Conservation (phyloP, 2,113 vertebrate genomes). For the Entelurus aequoreus region DNA sequence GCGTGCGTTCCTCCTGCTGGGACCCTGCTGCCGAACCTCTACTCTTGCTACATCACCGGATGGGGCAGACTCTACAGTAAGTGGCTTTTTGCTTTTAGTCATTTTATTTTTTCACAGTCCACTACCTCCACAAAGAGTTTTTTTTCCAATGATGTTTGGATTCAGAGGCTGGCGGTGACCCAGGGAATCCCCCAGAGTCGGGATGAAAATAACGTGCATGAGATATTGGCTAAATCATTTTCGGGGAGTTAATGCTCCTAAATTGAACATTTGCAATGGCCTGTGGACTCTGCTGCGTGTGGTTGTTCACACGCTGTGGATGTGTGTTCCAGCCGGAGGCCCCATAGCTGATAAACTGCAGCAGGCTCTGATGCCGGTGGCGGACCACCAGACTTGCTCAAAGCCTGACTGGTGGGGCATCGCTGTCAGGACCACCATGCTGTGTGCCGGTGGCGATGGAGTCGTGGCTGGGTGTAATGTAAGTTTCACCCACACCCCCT, state of each 20-base stretch:
- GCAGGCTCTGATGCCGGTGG: slow-evolving; percentile 79
- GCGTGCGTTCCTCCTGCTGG: slow-evolving; percentile 67
- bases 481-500: slow-evolving; percentile 32
- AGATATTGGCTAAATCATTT: slow-evolving; percentile 23
- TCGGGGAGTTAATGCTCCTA: slow-evolving; percentile 27
- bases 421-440: slow-evolving; percentile 65
- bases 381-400: slow-evolving; percentile 73
- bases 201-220: slow-evolving; percentile 29
- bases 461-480: slow-evolving; percentile 76
- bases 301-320: slow-evolving; percentile 39
- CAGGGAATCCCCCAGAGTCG: slow-evolving; percentile 16
- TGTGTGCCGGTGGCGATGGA: slow-evolving; percentile 76
- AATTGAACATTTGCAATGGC: slow-evolving; percentile 47
- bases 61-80: slow-evolving; percentile 76
- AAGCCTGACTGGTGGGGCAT: slow-evolving; percentile 76
- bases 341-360: slow-evolving; percentile 76
- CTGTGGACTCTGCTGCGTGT: slow-evolving; percentile 35
- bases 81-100: slow-evolving; percentile 16
- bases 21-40: slow-evolving; percentile 62
- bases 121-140: slow-evolving; percentile 1
- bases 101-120: neutral
- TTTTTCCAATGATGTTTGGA: slow-evolving; percentile 10
- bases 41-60: slow-evolving; percentile 75
- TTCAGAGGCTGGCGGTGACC: slow-evolving; percentile 15
- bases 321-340: slow-evolving; percentile 71